Evolutionary conservation across 2,797 vertebrate genomes (phyloP).

Genomic region (Sphenodon punctatus): DNA sequence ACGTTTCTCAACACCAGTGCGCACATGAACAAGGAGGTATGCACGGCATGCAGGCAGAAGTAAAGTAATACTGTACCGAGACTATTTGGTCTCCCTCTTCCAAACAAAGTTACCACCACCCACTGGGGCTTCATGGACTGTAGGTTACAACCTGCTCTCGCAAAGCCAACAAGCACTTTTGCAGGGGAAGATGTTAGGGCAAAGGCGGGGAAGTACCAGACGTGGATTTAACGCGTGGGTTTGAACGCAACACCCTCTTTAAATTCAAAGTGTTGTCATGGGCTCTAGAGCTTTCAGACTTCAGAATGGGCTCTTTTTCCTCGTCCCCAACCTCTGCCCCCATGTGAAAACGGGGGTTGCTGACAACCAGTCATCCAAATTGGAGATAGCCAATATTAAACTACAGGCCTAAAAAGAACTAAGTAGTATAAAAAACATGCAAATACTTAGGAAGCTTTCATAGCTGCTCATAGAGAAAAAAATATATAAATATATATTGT

Average conservation of each 20-base stretch:
- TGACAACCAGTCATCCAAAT: background rate
- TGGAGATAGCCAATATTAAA: slow-evolving; percentile 21
- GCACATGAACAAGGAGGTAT: slow-evolving; percentile 34
- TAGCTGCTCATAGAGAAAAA: slow-evolving; percentile 46
- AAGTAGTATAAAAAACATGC: background rate
- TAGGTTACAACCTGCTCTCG: background rate
- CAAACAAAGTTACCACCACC: background rate
- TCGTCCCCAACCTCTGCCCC: background rate
- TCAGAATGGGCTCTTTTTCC: too few species aligned
- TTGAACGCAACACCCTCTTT: background rate
- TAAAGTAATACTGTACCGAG: slow-evolving; percentile 62
- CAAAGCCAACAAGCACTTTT: slow-evolving; percentile 7
- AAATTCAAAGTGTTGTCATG: rapidly evolving
- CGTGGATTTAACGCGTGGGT: background rate
- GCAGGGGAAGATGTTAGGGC: rapidly evolving
- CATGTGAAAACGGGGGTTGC: slow-evolving; percentile 4
- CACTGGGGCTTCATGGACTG: background rate
- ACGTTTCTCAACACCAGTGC: slow-evolving; percentile 57
- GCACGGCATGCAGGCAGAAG: slow-evolving; percentile 33
- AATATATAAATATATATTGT: slow-evolving; percentile 38
- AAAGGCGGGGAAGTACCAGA: background rate
- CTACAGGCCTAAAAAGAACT: slow-evolving; percentile 34
- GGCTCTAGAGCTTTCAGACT: too few species aligned
- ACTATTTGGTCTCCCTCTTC: slow-evolving; percentile 14
- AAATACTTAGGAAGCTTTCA: slow-evolving; percentile 21